phyloP scores from a whole-genome alignment of 2,888 invertebrate species.

The Altica lythri region DNA sequence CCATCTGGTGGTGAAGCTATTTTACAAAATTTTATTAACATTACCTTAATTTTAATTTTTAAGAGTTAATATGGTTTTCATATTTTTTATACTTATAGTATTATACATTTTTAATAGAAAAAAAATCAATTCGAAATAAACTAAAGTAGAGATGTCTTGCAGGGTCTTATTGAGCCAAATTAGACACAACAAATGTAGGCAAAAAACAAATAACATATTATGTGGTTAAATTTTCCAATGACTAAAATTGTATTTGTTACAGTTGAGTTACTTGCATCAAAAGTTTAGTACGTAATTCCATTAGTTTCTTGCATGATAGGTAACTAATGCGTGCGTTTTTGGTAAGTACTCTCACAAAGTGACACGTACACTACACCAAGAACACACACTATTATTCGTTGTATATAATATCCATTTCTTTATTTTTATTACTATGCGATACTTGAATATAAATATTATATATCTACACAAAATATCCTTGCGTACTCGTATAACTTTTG shows the following conservation, averaged over 20 bases:
- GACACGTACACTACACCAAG: slow-evolving; percentile 33
- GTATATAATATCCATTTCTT: slow-evolving; percentile 24
- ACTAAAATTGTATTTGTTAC: slow-evolving; percentile 21
- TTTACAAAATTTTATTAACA: no score
- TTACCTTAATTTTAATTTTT: no score
- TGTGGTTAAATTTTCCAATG: slow-evolving; percentile 32
- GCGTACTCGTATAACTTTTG: no score
- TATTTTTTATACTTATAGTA: no score
- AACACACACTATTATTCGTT: slow-evolving; percentile 28
- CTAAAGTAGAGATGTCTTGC: no score
- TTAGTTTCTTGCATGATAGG: slow-evolving; percentile 24
- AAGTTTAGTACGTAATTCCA: slow-evolving; percentile 6
- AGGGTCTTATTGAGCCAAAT: no score
- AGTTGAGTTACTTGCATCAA: slow-evolving; percentile 3
- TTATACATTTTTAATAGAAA: no score
- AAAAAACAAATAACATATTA: no score
- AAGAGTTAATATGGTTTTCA: no score
- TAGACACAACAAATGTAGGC: no score
- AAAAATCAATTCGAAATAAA: no score
- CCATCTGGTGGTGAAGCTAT: no score
- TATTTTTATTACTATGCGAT: slow-evolving; percentile 16
- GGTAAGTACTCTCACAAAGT: slow-evolving; percentile 36
- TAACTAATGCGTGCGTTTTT: slow-evolving; percentile 25
- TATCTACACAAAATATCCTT: not conserved
- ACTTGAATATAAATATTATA: slow-evolving; percentile 14